Conservation (phyloP, 2,113 vertebrate species). For the Sialia sialis region DNA sequence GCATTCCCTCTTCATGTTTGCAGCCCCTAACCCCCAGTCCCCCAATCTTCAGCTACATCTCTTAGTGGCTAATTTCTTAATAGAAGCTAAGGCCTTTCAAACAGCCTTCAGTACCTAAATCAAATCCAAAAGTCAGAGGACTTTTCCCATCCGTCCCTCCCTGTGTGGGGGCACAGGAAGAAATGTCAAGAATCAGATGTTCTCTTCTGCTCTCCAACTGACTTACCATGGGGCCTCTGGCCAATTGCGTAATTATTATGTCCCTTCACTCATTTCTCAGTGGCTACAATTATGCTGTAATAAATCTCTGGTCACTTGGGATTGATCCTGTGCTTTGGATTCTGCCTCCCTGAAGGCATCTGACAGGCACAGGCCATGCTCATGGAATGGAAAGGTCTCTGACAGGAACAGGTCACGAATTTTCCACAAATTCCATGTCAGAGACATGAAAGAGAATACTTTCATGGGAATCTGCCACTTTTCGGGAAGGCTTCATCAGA, state of each 20-base stretch:
- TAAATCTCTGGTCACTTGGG: not conserved
- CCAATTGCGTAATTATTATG: not conserved
- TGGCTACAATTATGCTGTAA: not conserved
- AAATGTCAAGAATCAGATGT: not conserved
- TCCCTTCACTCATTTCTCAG: not conserved
- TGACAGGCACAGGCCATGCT: not conserved
- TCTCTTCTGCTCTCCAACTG: not conserved
- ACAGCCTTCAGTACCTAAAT: not conserved
- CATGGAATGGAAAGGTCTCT: not conserved
- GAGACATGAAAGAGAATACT: not conserved
- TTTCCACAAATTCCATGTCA: conserved; percentile 8
- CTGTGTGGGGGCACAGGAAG: not conserved
- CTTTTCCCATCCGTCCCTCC: not conserved
- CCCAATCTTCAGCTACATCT: not conserved
- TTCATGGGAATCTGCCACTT: not conserved
- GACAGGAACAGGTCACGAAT: not conserved
- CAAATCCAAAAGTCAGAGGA: not conserved
- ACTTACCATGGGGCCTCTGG: not conserved
- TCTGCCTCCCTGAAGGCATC: not conserved
- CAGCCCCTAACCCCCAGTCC: not conserved
- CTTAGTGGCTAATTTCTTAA: not conserved
- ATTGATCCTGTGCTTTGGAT: not conserved
- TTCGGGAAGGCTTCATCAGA: not conserved
- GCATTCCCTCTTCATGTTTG: not conserved
- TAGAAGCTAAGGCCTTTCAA: not conserved